A percentile compares a stretch with the other conserved stretches of the same genome.
phyloP scores from a whole-genome alignment of 2,113 vertebrate species.

The Zingel zingel region DNA sequence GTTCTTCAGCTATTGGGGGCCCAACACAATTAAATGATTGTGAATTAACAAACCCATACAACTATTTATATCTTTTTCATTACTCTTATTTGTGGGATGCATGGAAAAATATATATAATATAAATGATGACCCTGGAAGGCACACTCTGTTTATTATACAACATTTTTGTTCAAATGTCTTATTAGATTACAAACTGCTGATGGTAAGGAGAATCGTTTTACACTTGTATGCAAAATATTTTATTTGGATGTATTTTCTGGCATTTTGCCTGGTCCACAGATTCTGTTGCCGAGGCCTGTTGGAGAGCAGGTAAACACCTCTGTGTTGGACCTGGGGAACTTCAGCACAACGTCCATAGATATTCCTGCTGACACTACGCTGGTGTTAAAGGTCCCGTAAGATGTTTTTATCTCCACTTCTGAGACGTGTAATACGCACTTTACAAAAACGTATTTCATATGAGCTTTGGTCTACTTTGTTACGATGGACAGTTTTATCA shows the following conservation, averaged over 20 bases:
- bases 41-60: too few relatives aligned
- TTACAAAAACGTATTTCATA: neutral
- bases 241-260: neutral
- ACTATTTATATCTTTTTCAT: too few relatives aligned
- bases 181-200: neutral
- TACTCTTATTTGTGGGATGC: too few relatives aligned
- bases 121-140: neutral
- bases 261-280: conserved; percentile 67
- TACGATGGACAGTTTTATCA: neutral
- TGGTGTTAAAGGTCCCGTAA: conserved; percentile 84
- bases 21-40: neutral
- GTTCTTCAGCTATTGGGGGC: too few relatives aligned
- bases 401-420: neutral
- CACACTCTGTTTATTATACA: neutral
- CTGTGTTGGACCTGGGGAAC: conserved; percentile 84
- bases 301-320: conserved; percentile 71
- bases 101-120: neutral
- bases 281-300: conserved; percentile 86
- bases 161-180: neutral
- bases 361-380: conserved; percentile 79
- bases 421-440: neutral
- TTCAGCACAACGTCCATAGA: conserved; percentile 86
- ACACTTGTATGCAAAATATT: neutral
- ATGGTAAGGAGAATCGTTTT: neutral
- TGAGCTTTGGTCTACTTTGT: neutral